Base-by-base conservation (phyloP, 2,888 invertebrate genomes). In the Drosophila ezoana region DNA sequence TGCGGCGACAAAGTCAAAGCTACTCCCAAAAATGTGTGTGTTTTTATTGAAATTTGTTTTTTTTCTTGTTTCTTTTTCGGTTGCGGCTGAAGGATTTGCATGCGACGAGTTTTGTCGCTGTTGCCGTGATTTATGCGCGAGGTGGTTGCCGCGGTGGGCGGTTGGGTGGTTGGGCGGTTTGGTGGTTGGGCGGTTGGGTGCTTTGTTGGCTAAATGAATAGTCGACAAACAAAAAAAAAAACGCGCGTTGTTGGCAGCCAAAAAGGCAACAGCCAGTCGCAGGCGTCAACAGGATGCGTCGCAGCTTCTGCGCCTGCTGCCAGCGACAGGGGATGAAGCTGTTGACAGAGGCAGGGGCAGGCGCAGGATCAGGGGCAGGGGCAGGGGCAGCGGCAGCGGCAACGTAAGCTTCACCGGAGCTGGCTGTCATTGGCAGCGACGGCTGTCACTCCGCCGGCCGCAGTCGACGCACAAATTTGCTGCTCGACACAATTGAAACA, bases 221-320 rank as follows among this genome's bases (percentile, higher is more conserved):
- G 67, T 49, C 80, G 52, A n/a, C n/a, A n/a, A n/a, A n/a, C n/a
- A n/a, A 65, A 47, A 64, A 52, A 13, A 56, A 16, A 75, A 66
- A 33, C 23, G 16, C 45, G 62, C 56, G 56, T n/a, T 38, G 58
- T 58, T 68, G 80, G 86, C 88, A 72, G 82, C 58, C 79, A 85
- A 85, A 87, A 63, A 63, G 65, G 43, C 63, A 64, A 20, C 65
- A 56, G 54, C 76, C 84, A 84, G 71, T 80, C 61, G 84, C 83
- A 86, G 83, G 83, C 83, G 88, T 84, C 83, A 88, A 80, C 83
- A 77, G 88, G 87, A 84, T 77, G 87, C 77, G 71, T 43, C 18
- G 64, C 16, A n/a, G 61, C 61, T 40, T 65, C 70, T 14, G 48
- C 47, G 35, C 33, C 59, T 43, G 52, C 38, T 51, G 45, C 43